Conservation (phyloP, 2,113 vertebrate genomes). For the Ceyx melanurus region DNA sequence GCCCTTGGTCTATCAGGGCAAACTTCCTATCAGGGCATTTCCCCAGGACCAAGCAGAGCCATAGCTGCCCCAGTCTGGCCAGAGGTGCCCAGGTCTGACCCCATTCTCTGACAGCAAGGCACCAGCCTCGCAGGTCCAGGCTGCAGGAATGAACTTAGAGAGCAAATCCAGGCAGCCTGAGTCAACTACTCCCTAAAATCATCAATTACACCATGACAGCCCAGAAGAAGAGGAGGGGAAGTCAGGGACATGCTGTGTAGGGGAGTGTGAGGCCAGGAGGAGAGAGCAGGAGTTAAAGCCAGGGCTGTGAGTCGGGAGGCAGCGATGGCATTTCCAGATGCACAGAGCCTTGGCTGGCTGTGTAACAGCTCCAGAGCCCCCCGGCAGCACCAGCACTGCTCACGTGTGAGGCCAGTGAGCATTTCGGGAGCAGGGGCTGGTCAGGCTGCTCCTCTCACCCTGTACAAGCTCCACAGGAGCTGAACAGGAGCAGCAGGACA, state of each 20-base stretch:
- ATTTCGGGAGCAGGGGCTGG: fast-evolving
- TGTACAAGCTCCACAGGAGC: fast-evolving
- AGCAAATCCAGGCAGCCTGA: constrained; percentile 54
- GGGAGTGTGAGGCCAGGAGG: constrained; percentile 34
- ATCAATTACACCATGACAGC: constrained; percentile 45
- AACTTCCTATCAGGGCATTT: fast-evolving
- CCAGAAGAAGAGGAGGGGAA: constrained; percentile 48
- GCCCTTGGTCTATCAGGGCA: not conserved
- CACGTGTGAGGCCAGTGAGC: fast-evolving
- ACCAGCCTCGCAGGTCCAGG: not conserved
- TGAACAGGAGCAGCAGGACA: fast-evolving
- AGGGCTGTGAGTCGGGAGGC: not conserved
- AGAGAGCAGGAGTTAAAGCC: not conserved
- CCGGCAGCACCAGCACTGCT: not conserved
- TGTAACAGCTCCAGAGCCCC: not conserved
- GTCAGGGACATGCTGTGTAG: not conserved
- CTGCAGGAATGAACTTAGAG: constrained; percentile 29
- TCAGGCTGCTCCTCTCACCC: not conserved
- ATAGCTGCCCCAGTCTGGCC: fast-evolving
- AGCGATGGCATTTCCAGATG: constrained; percentile 25
- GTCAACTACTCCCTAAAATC: constrained; percentile 57
- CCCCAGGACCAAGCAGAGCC: fast-evolving
- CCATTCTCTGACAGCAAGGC: not conserved
- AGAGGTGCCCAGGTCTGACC: not conserved
- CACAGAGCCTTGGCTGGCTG: not conserved